Percentiles rank a stretch among this genome's conserved stretches.
Conservation (phyloP, 2,797 vertebrate genomes). For the Alectoris magna region DNA sequence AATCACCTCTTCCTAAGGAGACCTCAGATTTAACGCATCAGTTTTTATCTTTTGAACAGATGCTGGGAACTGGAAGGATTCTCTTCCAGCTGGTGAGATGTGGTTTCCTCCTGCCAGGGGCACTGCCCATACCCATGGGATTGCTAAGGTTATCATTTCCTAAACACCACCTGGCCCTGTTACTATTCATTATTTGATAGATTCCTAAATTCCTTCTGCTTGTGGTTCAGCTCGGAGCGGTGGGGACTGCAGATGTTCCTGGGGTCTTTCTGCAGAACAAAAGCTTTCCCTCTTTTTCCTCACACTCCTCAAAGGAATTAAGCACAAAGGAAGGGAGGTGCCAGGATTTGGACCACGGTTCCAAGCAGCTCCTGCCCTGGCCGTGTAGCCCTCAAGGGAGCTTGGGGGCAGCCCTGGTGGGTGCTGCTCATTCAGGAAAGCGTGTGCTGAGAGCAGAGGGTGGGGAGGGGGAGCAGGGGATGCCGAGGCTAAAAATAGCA, state of each 20-base stretch:
- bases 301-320: no score
- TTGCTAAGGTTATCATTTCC: accelerated
- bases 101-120: accelerated
- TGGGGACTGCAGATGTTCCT: not conserved
- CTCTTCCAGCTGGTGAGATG: not conserved
- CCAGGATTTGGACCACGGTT: accelerated
- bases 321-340: not conserved
- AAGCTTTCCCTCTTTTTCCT: not conserved
- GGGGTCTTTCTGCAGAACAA: not conserved
- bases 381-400: accelerated
- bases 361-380: not conserved
- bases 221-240: not conserved
- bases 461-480: constrained; percentile 62
- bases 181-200: not conserved
- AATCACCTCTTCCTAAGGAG: not conserved
- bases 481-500: constrained; percentile 76
- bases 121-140: not conserved
- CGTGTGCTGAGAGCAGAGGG: not conserved
- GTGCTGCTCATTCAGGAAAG: constrained; percentile 45
- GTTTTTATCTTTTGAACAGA: not conserved
- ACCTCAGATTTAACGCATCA: accelerated
- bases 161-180: not conserved
- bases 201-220: not conserved
- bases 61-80: not conserved
- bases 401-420: not conserved